These are phyloP conservation scores for Cathartes aura DNA, from an alignment of 2,113 vertebrate genomes.

Conservation along the genomic window DNA sequence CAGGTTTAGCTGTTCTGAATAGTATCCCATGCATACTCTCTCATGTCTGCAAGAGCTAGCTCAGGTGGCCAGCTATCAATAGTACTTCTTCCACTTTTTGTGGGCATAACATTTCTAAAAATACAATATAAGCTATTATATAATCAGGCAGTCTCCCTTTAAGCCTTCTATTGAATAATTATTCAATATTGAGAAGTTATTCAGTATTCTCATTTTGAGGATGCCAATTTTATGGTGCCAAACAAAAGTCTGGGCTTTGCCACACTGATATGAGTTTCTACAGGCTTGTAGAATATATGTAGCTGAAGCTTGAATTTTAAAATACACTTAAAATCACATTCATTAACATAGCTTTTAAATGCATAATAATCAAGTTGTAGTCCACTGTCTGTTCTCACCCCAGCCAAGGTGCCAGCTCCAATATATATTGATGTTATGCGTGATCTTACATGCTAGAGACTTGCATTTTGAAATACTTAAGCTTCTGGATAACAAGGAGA, in stretches of 20 bases:
- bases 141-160: background rate
- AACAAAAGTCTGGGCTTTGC: background rate
- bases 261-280: background rate
- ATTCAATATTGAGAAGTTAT: background rate
- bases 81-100: background rate
- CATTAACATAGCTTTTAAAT: background rate
- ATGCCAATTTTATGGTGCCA: background rate
- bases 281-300: background rate
- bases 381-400: background rate
- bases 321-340: background rate
- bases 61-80: background rate
- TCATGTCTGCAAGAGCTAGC: background rate
- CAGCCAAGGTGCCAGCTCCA: background rate
- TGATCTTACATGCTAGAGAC: background rate
- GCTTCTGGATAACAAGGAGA: background rate
- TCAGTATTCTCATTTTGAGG: background rate
- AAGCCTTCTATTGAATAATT: background rate
- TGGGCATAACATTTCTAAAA: background rate
- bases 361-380: background rate
- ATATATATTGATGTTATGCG: fast-evolving
- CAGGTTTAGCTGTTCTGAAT: background rate
- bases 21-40: fast-evolving
- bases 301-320: background rate
- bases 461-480: background rate
- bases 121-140: background rate